Evolutionary conservation across 2,113 vertebrate genomes (phyloP), one percentile per base, ranked within the genome.

Genomic region (Amia ocellicauda): DNA sequence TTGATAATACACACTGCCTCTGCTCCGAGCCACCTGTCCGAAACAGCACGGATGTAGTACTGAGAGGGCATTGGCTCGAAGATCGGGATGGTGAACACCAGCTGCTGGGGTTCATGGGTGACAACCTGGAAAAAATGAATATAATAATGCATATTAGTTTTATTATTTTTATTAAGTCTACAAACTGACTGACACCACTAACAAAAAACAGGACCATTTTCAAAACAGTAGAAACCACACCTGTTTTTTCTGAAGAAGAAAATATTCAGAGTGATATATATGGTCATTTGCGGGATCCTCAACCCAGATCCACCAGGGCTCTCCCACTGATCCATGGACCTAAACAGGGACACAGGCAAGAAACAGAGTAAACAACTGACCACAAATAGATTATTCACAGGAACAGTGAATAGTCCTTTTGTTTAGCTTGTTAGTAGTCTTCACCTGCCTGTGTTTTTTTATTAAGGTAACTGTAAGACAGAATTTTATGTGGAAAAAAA

Each of bases 271-370:
- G 83, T 98, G 97, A 77, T 99, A 99, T 85, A 99, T 99, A 78
- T 99, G 97, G 72, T 99, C 93, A 80, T 96, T 99, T 74, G 93
- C 83, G 63, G 96, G 93, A 71, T 99, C 97, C 82, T 99, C 96
- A 59, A 98, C 97, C 97, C 97, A 99, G 70, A 99, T 87, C 96
- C 97, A 99, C 97, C 96, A 99, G 0, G 97, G 97, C 74, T 99
- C 97, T 36, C 93, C 94, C 55, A 95, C 94, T 36, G 91, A 93
- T 22, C 97, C 97, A 9, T 99, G 97, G 5, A 94, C 94, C 97
- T 99, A 80, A 23, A 50, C 16, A n/a, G 58, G 26, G 40, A 27
- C 28, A 45, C 42, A 63, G 0, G 3, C 66, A 28, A n/a, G 40
- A 60, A 10, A 27, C 45, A n/a, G 45, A 47, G 13, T 47, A 47